A percentile compares a stretch with the other conserved stretches of the same genome.
Conservation (phyloP, 2,113 vertebrate species). For the Sialia sialis region DNA sequence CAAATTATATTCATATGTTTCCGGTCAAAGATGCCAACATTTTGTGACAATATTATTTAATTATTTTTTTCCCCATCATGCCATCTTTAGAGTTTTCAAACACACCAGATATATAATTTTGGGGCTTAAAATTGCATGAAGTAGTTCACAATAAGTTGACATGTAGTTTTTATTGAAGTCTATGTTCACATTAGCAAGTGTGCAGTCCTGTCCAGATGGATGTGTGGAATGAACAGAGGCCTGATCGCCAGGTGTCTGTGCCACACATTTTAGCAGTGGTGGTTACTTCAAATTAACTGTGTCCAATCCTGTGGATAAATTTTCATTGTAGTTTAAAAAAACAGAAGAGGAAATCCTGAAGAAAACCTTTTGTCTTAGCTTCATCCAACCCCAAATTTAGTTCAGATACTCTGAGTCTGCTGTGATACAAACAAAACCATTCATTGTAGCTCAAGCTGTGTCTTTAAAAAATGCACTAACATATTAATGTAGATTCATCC, state of each 20-base stretch:
- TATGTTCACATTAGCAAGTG: background rate
- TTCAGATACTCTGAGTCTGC: background rate
- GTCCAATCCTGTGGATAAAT: background rate
- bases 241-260: background rate
- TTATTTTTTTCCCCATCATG: background rate
- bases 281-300: background rate
- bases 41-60: background rate
- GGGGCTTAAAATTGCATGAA: background rate
- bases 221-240: fast-evolving
- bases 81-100: background rate
- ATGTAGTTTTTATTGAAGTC: background rate
- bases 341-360: background rate
- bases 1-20: background rate
- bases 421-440: background rate
- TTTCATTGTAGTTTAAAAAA: background rate
- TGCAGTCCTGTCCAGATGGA: background rate
- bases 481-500: background rate
- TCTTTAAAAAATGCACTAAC: background rate
- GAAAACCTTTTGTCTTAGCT: background rate
- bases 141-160: background rate
- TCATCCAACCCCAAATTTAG: background rate
- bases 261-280: background rate
- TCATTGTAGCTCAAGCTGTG: background rate
- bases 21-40: background rate
- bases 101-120: background rate